Evolutionary conservation across 2,113 vertebrate species (phyloP).

Genomic region (Prolemur simus): DNA sequence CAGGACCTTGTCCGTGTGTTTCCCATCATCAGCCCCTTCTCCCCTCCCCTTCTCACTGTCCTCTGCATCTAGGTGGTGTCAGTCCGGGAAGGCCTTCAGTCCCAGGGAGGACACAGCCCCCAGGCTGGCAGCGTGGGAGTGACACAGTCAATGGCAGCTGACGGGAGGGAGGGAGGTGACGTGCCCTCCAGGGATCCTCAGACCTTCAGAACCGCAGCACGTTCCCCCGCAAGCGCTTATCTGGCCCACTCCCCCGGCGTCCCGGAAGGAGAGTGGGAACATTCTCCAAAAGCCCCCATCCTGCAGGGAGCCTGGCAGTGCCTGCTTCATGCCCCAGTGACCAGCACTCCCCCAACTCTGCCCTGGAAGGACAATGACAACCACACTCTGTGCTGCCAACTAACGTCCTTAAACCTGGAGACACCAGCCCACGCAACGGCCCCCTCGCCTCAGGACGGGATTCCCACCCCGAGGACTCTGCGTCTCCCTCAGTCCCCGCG

Average conservation of each 20-base stretch:
- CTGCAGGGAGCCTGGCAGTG: constrained; percentile 83
- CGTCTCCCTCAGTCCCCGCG: not conserved
- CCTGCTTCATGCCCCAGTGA: not conserved
- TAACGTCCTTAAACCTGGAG: not conserved
- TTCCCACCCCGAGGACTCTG: not conserved
- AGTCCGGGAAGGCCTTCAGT: constrained; percentile 78
- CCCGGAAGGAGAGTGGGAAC: not conserved
- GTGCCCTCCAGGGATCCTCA: constrained; percentile 64
- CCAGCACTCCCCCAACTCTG: not conserved
- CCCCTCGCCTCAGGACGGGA: not conserved
- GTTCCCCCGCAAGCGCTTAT: not conserved
- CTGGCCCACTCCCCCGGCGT: not conserved
- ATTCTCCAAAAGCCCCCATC: constrained; percentile 75
- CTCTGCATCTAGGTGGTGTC: constrained; percentile 83
- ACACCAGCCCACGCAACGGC: not conserved
- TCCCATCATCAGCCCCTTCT: no score
- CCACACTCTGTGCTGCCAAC: not conserved
- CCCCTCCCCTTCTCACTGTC: accelerated
- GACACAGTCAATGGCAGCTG: constrained; percentile 74
- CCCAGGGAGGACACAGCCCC: constrained; percentile 82
- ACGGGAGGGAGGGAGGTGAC: constrained; percentile 78
- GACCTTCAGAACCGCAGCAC: not conserved
- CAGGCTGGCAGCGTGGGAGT: constrained; percentile 77
- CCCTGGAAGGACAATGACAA: not conserved
- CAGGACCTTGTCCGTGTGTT: not conserved